Conservation (phyloP, 35 echinoderm and acorn worm species). For the Chiridota heheva region DNA sequence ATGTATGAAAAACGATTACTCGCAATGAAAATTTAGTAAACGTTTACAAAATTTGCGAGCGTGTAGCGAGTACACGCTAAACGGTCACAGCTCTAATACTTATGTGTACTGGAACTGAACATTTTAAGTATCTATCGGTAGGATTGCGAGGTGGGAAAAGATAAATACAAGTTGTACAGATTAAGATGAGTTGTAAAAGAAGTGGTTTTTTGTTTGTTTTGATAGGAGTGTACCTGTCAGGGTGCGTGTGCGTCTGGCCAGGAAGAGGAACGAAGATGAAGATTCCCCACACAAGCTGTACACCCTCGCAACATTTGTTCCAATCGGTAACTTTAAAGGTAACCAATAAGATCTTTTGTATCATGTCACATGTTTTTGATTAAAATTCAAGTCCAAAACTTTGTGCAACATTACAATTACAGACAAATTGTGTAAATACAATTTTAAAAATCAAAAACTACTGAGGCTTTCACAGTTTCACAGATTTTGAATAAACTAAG, state of each 20-base stretch:
- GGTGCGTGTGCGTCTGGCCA: conserved; percentile 92
- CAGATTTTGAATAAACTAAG: not conserved
- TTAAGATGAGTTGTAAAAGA: too few species aligned
- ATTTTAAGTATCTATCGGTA: too few species aligned
- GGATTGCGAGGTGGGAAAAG: too few species aligned
- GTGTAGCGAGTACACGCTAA: too few species aligned
- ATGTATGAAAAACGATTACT: too few species aligned
- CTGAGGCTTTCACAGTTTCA: not conserved
- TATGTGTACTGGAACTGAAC: too few species aligned
- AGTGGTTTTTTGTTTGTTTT: not conserved
- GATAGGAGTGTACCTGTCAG: conserved; percentile 96
- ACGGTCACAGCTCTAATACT: too few species aligned
- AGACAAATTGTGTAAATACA: not conserved
- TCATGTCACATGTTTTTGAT: not conserved
- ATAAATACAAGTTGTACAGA: too few species aligned
- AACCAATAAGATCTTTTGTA: not conserved
- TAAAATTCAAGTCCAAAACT: not conserved
- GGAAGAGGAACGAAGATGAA: conserved; percentile 98
- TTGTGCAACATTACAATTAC: not conserved
- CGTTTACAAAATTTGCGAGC: too few species aligned
- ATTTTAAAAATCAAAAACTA: not conserved
- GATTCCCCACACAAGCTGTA: conserved; percentile 94
- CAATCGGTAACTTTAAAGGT: conserved; percentile 85
- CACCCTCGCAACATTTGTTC: conserved; percentile 83
- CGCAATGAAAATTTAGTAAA: too few species aligned